Base-by-base conservation (phyloP, 2,797 vertebrate species). In the Crax fasciolata region DNA sequence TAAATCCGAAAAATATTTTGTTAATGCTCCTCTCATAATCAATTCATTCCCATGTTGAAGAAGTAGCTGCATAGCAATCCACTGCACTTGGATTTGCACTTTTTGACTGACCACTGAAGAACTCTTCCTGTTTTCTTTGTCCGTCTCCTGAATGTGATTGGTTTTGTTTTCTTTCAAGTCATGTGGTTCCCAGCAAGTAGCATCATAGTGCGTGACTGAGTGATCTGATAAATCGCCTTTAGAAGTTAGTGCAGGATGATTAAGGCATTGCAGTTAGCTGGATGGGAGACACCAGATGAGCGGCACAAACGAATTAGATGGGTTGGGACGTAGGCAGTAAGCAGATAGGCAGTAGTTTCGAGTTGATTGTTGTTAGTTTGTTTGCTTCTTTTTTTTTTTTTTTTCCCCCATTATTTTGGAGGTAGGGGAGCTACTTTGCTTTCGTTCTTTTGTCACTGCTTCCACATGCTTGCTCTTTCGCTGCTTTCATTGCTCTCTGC, bases 31-130 rank as follows among this genome's bases (percentile, higher is more conserved):
- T 44, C 92, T 94, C 55, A 44, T 30, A 91, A 87, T 81, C 52
- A 23, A 71, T 57, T 71, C 57, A 54, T 71, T 66, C 27, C 41
- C 77, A 38, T 87, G 75, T 93, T 54, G 32, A 70, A 67, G 35
- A 89, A 81, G 16, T 73, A 76, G 46, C 52, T 80, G 82, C 51
- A 19, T 48, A 80, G 51, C 62, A 88, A 35, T 82, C 79, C 89
- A 23, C 38, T 77, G 35, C 77, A 24, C 38, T 82, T 83, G 55
- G 61, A 84, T 90, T 94, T 95, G 16, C 39, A 48, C 52, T 76
- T 94, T 98, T 94, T 96, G 84, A 96, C 97, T 98, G 98, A 98
- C 97, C 97, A 97, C 84, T 0, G 88, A 97, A 98, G 97, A 97
- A 96, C 87, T 96, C 96, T 97, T 97, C 96, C 71, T 97, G 44